Evolutionary conservation across 2,797 vertebrate species (phyloP).

Genomic region (Rhinoraja longicauda): DNA sequence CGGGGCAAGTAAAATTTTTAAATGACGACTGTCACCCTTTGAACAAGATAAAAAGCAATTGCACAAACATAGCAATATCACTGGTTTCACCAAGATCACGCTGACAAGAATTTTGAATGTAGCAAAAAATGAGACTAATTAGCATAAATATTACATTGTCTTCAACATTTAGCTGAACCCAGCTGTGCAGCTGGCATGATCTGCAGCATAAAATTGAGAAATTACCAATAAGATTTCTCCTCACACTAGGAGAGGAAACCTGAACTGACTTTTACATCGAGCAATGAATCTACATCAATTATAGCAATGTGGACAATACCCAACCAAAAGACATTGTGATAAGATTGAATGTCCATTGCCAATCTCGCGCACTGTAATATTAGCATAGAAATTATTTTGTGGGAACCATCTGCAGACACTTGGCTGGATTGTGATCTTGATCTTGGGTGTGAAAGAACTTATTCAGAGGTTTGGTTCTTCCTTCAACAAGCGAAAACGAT

Average conservation of each 20-base stretch:
- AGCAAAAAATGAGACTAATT: background rate
- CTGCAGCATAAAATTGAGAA: background rate
- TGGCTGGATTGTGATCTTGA: background rate
- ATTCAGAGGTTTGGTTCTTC: background rate
- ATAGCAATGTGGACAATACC: background rate
- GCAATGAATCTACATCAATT: background rate
- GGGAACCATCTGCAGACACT: background rate
- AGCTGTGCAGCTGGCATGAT: background rate
- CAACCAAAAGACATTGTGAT: background rate
- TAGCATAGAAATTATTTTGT: background rate
- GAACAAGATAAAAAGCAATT: background rate
- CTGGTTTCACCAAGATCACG: background rate
- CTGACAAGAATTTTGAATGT: background rate
- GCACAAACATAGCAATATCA: background rate
- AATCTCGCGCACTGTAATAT: background rate
- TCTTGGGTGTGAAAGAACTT: background rate
- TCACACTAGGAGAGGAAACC: background rate
- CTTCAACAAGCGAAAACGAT: background rate
- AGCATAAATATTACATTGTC: background rate
- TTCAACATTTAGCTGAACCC: background rate
- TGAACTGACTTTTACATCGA: background rate
- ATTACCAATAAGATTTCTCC: background rate
- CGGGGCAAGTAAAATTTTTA: background rate
- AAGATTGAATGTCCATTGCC: background rate
- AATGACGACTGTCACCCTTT: background rate